Evolutionary conservation across 1,140 invertebrate genomes (phyloP), one percentile per base, ranked within the genome.

Genomic region (Idris sp.): DNA sequence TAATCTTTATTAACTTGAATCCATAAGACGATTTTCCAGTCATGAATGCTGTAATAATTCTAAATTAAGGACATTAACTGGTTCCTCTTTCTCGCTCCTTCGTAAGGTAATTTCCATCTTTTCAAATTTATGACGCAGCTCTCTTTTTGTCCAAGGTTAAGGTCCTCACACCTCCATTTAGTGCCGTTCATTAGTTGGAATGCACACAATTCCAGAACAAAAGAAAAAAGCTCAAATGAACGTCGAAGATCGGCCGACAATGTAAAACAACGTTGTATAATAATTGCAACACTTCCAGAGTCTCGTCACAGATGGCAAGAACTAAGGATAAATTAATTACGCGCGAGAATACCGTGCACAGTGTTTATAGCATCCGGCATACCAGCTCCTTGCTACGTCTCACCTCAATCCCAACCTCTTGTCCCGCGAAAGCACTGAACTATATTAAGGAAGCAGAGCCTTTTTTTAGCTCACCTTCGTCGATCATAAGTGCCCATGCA

Each of bases 271-370:
- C 22, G 69, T 65, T 53, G 54, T 61, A 54, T 53, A 74, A 74
- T 74, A 61, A 74, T 62, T 61, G 49, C 71, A 67, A 74, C 62
- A 74, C 71, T 61, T 74, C 67, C 62, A 26, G 48, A 48, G 56
- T 4, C 51, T 65, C 64, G 61, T 75, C 62, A 58, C 58, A 61
- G 54, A 65, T 61, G 49, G 65, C 65, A 71, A 71, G 46, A 71
- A 71, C 44, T 54, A 16, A 64, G 73, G 73, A 76, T 76, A 76
- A 76, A 76, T 76, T 76, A 76, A 76, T 76, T 76, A 76, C 74
- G 54, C 67, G 15, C 35, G 40, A 33, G 65, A 71, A 69, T 56
- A 71, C 74, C 59, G 61, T 41, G 74, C 61, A 54, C 58, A 31
- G 64, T 69, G 73, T 75, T 75, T 71, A 71, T 76, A 56, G 67